A percentile compares a stretch with the other conserved stretches of the same genome.
phyloP scores from a whole-genome alignment of 2,888 invertebrate genomes.

The Chloroclystis v-ata region DNA sequence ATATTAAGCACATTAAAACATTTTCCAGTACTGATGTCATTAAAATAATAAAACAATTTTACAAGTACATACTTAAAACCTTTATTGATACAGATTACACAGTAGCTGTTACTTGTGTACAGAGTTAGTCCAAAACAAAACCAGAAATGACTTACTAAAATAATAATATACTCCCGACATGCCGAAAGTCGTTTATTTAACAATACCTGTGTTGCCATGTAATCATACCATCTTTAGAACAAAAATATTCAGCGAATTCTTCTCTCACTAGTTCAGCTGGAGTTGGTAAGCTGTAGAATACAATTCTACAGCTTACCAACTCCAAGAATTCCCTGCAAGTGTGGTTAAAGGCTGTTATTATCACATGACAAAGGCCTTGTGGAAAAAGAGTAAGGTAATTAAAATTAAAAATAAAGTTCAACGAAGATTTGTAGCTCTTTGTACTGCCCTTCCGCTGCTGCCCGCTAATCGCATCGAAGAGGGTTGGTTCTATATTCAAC shows the following conservation, averaged over 20 bases:
- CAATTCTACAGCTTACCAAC: too few species aligned
- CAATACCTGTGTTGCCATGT: constrained; percentile 29
- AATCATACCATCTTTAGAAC: constrained; percentile 29
- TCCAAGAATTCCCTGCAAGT: too few species aligned
- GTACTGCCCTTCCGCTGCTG: too few species aligned
- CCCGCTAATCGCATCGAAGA: too few species aligned
- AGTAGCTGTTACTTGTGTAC: constrained; percentile 16
- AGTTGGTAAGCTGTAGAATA: constrained; percentile 25
- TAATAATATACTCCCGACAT: constrained; percentile 11
- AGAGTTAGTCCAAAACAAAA: constrained; percentile 17
- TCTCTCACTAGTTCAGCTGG: constrained; percentile 29
- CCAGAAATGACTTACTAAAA: constrained; percentile 12
- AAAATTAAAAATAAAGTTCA: too few species aligned
- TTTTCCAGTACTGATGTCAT: constrained; percentile 16
- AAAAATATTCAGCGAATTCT: constrained; percentile 29
- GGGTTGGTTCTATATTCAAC: too few species aligned
- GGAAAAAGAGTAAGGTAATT: too few species aligned
- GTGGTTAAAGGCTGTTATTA: too few species aligned
- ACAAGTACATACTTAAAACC: constrained; percentile 15
- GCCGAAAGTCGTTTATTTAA: constrained; percentile 15
- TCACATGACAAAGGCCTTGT: too few species aligned
- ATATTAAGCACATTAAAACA: constrained; percentile 14
- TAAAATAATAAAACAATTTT: constrained; percentile 19
- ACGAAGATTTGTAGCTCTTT: too few species aligned
- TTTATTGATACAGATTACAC: constrained; percentile 25